Percentiles rank a stretch among this genome's conserved stretches.
phyloP scores from a whole-genome alignment of 2,888 invertebrate species.

The Phaonia tiefii region DNA sequence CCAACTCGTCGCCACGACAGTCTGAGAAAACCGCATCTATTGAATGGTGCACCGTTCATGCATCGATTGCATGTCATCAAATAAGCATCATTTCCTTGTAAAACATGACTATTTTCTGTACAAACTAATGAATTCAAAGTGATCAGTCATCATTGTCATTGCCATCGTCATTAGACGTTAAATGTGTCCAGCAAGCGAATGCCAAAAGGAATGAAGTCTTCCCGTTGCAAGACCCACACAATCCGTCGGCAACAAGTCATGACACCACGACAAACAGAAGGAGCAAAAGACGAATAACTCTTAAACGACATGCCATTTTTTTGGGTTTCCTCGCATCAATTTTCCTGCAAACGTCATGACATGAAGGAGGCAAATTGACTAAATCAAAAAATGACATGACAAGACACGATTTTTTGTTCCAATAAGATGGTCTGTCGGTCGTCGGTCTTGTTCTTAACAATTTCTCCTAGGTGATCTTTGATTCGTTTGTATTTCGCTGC shows the following conservation, averaged over 20 bases:
- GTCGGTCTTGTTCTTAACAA: neutral
- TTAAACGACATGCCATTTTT: neutral
- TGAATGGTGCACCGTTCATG: neutral
- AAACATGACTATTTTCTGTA: slow-evolving; percentile 54
- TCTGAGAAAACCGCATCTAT: too few species aligned
- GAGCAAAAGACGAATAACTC: neutral
- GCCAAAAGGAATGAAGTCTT: neutral
- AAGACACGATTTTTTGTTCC: neutral
- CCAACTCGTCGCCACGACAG: too few species aligned
- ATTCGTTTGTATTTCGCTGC: neutral
- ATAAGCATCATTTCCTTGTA: slow-evolving; percentile 61
- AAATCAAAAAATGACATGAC: neutral
- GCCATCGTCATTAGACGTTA: neutral
- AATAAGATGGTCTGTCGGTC: neutral
- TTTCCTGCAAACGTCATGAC: neutral
- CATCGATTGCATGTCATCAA: slow-evolving; percentile 53
- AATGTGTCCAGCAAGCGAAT: neutral
- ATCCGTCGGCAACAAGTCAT: slow-evolving; percentile 11
- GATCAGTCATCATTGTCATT: slow-evolving; percentile 50
- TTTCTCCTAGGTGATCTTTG: slow-evolving; percentile 16
- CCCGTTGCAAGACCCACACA: neutral
- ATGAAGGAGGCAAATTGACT: neutral
- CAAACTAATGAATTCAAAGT: slow-evolving; percentile 46
- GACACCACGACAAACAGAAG: slow-evolving; percentile 13
- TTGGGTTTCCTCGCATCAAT: too few species aligned